phyloP scores from a whole-genome alignment of 2,113 vertebrate genomes.

The Pachyramphus minor region DNA sequence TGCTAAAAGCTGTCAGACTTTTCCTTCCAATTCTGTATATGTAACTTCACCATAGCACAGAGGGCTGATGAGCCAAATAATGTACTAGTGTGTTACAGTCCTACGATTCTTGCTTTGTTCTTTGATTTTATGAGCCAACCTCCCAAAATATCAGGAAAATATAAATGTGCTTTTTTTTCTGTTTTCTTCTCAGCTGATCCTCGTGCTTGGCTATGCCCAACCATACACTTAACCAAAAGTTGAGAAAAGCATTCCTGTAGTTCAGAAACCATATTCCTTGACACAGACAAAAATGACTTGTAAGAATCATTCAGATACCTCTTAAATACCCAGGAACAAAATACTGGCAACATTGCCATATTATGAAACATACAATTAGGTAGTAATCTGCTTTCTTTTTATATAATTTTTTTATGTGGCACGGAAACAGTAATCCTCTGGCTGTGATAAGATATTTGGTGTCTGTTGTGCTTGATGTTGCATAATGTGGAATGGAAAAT shows the following conservation, averaged over 20 bases:
- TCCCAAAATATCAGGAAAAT: not conserved
- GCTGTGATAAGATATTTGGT: not conserved
- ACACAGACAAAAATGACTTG: not conserved
- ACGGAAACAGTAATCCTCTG: not conserved
- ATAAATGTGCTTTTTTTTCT: not conserved
- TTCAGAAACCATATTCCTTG: not conserved
- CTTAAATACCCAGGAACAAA: not conserved
- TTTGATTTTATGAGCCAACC: not conserved
- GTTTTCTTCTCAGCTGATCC: not conserved
- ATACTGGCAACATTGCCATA: not conserved
- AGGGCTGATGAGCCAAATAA: not conserved
- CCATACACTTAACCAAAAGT: not conserved
- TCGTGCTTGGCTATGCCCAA: not conserved
- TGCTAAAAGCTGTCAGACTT: not conserved
- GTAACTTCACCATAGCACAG: not conserved
- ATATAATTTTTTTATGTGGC: not conserved
- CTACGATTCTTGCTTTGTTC: not conserved
- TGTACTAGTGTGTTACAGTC: not conserved
- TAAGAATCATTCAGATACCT: not conserved
- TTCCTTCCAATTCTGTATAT: not conserved
- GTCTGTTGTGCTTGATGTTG: not conserved
- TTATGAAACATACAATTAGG: slow-evolving; percentile 19
- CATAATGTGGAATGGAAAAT: not conserved
- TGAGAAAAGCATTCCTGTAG: not conserved
- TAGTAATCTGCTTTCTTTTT: slow-evolving; percentile 25